Evolutionary conservation across 1,140 invertebrate genomes (phyloP), one percentile per base, ranked within the genome.

Genomic region (Asbolus verrucosus): DNA sequence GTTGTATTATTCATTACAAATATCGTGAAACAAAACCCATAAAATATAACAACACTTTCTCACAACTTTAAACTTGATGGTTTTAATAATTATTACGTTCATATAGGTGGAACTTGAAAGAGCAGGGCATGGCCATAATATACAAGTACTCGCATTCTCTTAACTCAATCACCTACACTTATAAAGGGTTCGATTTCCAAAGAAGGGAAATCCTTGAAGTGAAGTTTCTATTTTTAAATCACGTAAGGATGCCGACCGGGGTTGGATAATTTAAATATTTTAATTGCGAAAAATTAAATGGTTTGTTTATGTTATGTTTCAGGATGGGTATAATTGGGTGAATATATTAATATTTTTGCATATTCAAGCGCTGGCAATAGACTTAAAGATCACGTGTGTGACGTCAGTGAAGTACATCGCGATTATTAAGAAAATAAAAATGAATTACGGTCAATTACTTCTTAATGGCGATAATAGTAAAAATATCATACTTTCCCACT

Each of bases 401-500:
- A 27, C 24, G 24, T 3, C 8, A 4, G 24, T 27, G 24, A 4
- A 27, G 3, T 27, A n/a, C n/a, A n/a, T n/a, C n/a, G n/a, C n/a
- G n/a, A n/a, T n/a, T n/a, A n/a, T n/a, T n/a, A n/a, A n/a, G n/a
- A n/a, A n/a, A n/a, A n/a, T n/a, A n/a, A n/a, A n/a, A n/a, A n/a
- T n/a, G n/a, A n/a, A n/a, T n/a, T n/a, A n/a, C n/a, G n/a, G n/a
- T n/a, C n/a, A n/a, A n/a, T n/a, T n/a, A n/a, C n/a, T n/a, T n/a
- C n/a, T n/a, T n/a, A n/a, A n/a, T 27, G 24, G 24, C 8, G 24
- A 54, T 36, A 36, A 36, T 8, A 54, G 13, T 14, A 54, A 54
- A 27, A 54, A 27, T 43, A 9, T 66, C 72, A 76, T 78, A 87
- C 87, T 80, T 86, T 86, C 86, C 86, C 82, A 85, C 87, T 82